phyloP scores from a whole-genome alignment of 2,888 invertebrate genomes.

The Rhagonycha lutea region DNA sequence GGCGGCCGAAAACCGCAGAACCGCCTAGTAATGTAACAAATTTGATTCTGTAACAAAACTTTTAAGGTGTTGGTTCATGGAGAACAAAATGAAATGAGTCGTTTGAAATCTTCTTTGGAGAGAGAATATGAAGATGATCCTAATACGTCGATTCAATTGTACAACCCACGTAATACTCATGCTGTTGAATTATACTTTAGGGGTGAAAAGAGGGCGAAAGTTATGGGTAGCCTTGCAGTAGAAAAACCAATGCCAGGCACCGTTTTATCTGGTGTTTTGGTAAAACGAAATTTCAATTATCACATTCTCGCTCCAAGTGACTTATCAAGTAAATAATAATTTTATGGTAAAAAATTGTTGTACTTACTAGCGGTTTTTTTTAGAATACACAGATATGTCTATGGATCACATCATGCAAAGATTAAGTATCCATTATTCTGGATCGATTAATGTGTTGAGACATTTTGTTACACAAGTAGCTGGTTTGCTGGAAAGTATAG shows the following conservation, averaged over 20 bases:
- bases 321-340: constrained; percentile 71
- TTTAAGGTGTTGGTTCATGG: constrained; percentile 90
- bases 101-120: constrained; percentile 91
- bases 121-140: constrained; percentile 93
- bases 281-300: constrained; percentile 97
- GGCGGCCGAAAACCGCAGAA: too few relatives aligned
- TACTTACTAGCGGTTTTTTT: constrained; percentile 33
- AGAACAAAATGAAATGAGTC: constrained; percentile 98
- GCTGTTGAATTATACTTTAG: constrained; percentile 91
- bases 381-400: constrained; percentile 94
- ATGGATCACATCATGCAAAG: constrained; percentile 92
- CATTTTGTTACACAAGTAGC: constrained; percentile 80
- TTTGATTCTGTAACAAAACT: neutral
- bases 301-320: constrained; percentile 91
- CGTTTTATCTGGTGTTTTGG: constrained; percentile 87
- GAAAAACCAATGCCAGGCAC: constrained; percentile 79
- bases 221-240: constrained; percentile 90
- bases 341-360: neutral
- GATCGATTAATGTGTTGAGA: constrained; percentile 71
- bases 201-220: constrained; percentile 98
- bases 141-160: constrained; percentile 80
- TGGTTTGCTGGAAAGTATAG: constrained; percentile 71
- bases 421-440: constrained; percentile 86
- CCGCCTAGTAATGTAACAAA: neutral
- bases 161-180: constrained; percentile 96